These are phyloP conservation scores for Poeciliopsis presidionis DNA, from an alignment of 2,797 vertebrate species.

Conservation along the genomic window DNA sequence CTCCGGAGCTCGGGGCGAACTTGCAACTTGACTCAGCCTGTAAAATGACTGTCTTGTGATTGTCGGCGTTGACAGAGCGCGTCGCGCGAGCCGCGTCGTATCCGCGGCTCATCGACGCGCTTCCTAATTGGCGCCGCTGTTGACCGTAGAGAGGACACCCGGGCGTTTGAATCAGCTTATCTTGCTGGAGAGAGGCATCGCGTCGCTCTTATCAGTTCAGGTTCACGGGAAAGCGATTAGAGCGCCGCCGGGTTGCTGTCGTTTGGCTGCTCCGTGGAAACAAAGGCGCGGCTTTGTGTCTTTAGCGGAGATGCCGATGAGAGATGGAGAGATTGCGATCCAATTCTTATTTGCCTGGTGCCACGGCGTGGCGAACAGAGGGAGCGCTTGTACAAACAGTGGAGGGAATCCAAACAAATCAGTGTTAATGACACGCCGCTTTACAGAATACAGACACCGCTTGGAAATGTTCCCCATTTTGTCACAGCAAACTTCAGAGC, in stretches of 20 bases:
- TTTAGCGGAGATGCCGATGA: constrained; percentile 60
- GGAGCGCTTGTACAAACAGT: constrained; percentile 18
- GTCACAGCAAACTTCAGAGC: not conserved
- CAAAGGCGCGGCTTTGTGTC: constrained; percentile 68
- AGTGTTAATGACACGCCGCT: constrained; percentile 15
- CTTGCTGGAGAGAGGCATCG: constrained; percentile 65
- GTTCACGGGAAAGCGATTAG: constrained; percentile 74
- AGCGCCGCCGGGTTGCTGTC: constrained; percentile 54
- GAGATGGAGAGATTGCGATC: constrained; percentile 43
- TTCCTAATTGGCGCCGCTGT: constrained; percentile 78
- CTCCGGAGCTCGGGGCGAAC: constrained; percentile 43
- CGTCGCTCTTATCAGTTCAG: constrained; percentile 73
- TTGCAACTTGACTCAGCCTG: not conserved
- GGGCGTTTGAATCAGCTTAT: constrained; percentile 75
- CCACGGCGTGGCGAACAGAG: constrained; percentile 18
- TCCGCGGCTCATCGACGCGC: constrained; percentile 74
- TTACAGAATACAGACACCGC: not conserved
- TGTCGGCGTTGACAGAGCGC: constrained; percentile 33
- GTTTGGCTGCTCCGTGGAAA: constrained; percentile 60
- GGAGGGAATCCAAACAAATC: constrained; percentile 32
- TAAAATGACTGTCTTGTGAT: constrained; percentile 51
- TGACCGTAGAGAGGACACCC: constrained; percentile 63
- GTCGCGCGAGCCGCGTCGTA: constrained; percentile 68
- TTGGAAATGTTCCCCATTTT: not conserved
- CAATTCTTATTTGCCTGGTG: constrained; percentile 16